Base-by-base conservation (phyloP, 2,113 vertebrate genomes). In the Toxotes jaculatrix region DNA sequence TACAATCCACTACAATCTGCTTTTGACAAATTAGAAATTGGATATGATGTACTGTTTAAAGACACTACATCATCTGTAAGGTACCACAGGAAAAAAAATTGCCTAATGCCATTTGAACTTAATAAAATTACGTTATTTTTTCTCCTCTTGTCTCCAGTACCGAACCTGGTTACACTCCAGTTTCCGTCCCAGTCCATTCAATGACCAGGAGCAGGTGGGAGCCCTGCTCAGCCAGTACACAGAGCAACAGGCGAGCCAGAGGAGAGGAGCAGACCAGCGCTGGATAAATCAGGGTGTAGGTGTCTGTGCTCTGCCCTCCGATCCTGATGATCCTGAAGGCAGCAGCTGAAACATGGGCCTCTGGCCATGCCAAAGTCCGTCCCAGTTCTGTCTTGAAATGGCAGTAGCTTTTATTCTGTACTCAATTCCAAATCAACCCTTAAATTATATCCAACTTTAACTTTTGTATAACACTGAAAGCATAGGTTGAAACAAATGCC, bases 171-270 rank as follows among this genome's bases (percentile, higher is more conserved):
- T 97, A 75, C 76, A 2, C 47, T 66, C 82, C 9, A 95, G 88
- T 73, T 97, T 96, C 1, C 92, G 91, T 38, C 92, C 90, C 79
- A 95, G 93, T 73, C 96, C 95, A 0, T 96, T 96, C 56, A 92
- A 93, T 53, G 97, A 98, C 83, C 94, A 96, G 91, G 95, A 96
- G 79, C 95, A 96, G 90, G 94, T 98, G 75, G 88, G 83, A 10
- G 69, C 68, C 3, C 90, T 97, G 86, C 90, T 97, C 75, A 91
- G 73, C 47, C 90, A 70, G 87, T 95, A 93, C 83, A 87, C 91
- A 3, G 94, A 96, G 79, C 89, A 93, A 66, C 93, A 95, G 72
- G 93, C 92, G 34, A 79, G 73, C 51, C 89, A 87, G 82, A 90
- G 85, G 42, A 85, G 74, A 83, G 74, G 74, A 66, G 59, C 79